Percentiles rank a stretch among this genome's conserved stretches.
Evolutionary conservation across 2,113 vertebrate genomes (phyloP).

Genomic region (Callocephalon fimbriatum): DNA sequence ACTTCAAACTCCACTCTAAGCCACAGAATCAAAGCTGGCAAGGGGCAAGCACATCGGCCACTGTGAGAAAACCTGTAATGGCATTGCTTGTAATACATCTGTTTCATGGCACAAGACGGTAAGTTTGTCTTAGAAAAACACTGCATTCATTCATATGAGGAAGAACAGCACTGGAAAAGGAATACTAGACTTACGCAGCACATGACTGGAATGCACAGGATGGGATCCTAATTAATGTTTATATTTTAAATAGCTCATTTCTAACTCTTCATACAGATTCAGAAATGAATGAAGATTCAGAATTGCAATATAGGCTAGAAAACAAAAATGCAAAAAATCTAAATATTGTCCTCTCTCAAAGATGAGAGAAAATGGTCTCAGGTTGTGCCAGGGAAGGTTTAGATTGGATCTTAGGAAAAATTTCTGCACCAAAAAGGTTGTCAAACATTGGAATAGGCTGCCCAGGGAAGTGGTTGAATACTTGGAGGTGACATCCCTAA

Average conservation of each 20-base stretch:
- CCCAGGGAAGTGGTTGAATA: background rate
- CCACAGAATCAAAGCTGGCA: background rate
- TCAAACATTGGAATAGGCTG: background rate
- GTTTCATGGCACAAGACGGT: background rate
- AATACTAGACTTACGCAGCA: background rate
- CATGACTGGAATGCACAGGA: background rate
- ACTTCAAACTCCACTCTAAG: background rate
- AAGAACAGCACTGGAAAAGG: background rate
- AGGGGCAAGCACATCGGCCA: background rate
- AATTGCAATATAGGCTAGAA: background rate
- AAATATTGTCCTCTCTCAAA: background rate
- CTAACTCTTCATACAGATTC: background rate
- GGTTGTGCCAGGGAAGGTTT: background rate
- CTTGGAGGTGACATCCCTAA: background rate
- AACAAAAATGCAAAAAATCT: background rate
- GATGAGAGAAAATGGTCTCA: background rate
- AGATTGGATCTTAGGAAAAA: background rate
- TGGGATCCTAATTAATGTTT: background rate
- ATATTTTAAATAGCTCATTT: background rate
- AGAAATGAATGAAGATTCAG: background rate
- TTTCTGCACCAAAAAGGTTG: background rate
- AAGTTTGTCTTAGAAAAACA: background rate
- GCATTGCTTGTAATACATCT: background rate
- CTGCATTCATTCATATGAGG: background rate
- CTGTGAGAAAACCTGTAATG: background rate